These are phyloP conservation scores for Drosophila neocordata DNA, from an alignment of 1,140 invertebrate genomes.

Conservation along the genomic window DNA sequence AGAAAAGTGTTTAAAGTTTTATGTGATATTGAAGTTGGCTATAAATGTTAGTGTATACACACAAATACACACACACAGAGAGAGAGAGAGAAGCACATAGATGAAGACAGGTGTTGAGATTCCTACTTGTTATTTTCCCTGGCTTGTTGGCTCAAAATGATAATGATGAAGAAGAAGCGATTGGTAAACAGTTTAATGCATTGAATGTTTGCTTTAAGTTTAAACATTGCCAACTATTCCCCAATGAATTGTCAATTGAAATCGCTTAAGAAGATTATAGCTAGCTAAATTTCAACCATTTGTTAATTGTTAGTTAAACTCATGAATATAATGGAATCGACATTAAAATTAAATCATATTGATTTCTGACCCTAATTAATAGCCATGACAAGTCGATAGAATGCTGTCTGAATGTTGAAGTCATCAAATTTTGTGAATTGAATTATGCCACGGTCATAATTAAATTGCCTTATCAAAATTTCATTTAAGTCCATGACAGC, in stretches of 20 bases:
- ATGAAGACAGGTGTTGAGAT: constrained; percentile 34
- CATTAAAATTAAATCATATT: not conserved
- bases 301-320: not conserved
- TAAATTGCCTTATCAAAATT: constrained; percentile 79
- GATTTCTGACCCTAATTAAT: constrained; percentile 5
- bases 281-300: not conserved
- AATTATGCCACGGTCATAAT: constrained; percentile 69
- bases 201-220: not conserved
- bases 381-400: constrained; percentile 1
- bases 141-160: not conserved
- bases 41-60: constrained; percentile 14
- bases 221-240: not conserved
- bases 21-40: constrained; percentile 71
- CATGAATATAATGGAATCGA: not conserved
- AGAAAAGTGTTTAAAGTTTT: constrained; percentile 75
- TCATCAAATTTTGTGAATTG: constrained; percentile 67
- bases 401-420: constrained; percentile 28
- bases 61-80: not conserved
- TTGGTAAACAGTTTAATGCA: constrained; percentile 10
- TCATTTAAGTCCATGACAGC: constrained; percentile 58
- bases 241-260: not conserved
- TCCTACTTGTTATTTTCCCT: constrained; percentile 28
- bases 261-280: not conserved
- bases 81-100: no score
- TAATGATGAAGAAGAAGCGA: not conserved